Conservation (phyloP, 2,797 vertebrate species). For the Onychomys leucogaster region DNA sequence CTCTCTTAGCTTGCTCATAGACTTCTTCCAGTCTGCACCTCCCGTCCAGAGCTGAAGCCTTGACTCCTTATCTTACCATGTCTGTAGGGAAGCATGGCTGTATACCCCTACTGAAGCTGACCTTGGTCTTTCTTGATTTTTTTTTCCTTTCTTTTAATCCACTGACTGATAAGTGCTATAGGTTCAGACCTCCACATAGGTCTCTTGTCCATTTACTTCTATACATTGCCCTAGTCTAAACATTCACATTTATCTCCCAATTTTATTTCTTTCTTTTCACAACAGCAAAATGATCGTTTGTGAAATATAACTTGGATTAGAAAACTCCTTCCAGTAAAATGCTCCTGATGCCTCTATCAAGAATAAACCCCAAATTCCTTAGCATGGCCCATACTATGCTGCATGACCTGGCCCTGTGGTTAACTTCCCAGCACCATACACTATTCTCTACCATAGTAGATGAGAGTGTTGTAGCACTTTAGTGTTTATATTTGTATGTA, state of each 20-base stretch:
- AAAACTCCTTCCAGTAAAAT: background rate
- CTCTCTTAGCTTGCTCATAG: background rate
- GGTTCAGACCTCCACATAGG: background rate
- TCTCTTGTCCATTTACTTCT: background rate
- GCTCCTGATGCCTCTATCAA: background rate
- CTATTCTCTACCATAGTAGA: background rate
- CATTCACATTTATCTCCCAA: background rate
- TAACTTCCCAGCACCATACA: background rate
- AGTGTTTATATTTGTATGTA: background rate
- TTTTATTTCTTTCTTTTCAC: background rate
- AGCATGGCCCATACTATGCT: background rate
- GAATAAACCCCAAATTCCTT: background rate
- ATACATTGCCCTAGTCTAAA: background rate
- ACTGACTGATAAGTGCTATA: background rate
- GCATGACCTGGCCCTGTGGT: background rate
- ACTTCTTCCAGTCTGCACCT: background rate
- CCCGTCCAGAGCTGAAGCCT: background rate
- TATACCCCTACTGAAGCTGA: background rate
- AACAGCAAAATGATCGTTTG: background rate
- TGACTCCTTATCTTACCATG: background rate
- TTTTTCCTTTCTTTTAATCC: conserved; percentile 10
- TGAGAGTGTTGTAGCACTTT: background rate
- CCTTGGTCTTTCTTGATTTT: background rate
- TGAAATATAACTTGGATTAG: conserved; percentile 7
- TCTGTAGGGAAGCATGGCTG: background rate